Conservation (phyloP, 2,113 vertebrate genomes). For the Drymodes brunneopygia region DNA sequence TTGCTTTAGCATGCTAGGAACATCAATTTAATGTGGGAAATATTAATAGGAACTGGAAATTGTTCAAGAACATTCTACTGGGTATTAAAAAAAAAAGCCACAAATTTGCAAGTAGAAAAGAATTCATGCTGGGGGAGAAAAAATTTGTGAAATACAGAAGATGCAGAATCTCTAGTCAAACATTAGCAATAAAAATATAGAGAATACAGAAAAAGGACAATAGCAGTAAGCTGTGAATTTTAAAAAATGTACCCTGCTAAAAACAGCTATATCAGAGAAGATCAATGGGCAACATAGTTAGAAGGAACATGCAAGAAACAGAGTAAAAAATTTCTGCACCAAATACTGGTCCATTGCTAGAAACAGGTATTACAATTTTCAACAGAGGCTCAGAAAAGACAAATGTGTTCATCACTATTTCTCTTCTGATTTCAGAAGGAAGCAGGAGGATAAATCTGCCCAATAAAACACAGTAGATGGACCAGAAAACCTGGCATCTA, state of each 20-base stretch:
- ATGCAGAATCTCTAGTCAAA: not conserved
- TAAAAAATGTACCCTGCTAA: not conserved
- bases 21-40: slow-evolving; percentile 40
- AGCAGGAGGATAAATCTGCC: not conserved
- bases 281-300: not conserved
- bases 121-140: not conserved
- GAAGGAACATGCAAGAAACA: not conserved
- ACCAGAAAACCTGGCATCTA: not conserved
- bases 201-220: not conserved
- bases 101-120: not conserved
- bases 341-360: not conserved
- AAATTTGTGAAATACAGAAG: not conserved
- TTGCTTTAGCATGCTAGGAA: not conserved
- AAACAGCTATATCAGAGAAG: not conserved
- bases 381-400: not conserved
- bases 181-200: not conserved
- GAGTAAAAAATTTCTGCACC: not conserved
- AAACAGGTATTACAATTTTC: not conserved
- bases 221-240: not conserved
- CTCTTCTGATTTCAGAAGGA: not conserved
- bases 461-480: not conserved
- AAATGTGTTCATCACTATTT: not conserved
- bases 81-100: not conserved
- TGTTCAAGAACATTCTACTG: slow-evolving; percentile 54
- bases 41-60: slow-evolving; percentile 61